Percentiles rank a stretch among this genome's conserved stretches.
Evolutionary conservation across 2,888 invertebrate genomes (phyloP).

Genomic region (Sarcophaga rosellei): DNA sequence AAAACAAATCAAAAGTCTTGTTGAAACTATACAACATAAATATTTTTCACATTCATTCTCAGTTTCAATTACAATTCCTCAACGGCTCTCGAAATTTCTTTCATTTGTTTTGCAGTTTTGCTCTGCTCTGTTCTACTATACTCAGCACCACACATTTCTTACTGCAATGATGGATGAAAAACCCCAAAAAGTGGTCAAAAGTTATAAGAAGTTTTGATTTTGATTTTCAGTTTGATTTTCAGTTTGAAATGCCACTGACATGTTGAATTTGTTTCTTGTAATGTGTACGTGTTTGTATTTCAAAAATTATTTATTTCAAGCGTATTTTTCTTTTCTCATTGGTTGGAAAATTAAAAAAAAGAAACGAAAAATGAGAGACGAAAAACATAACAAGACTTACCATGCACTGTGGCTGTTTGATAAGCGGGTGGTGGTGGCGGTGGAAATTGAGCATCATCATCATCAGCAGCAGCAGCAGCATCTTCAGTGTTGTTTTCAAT

Average conservation of each 20-base stretch:
- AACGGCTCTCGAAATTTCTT: constrained; percentile 4
- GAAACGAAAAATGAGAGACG: no score
- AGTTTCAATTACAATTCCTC: not conserved
- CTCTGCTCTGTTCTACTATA: not conserved
- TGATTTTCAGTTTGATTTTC: no score
- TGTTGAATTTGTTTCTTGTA: constrained; percentile 15
- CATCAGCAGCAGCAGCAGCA: constrained; percentile 66
- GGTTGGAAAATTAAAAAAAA: not conserved
- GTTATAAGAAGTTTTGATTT: not conserved
- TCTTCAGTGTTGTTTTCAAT: constrained; percentile 59
- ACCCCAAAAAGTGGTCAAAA: not conserved
- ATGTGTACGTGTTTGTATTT: not conserved
- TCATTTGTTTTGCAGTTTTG: constrained; percentile 34
- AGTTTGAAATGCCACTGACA: constrained; percentile 30
- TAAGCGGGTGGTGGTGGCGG: constrained; percentile 79
- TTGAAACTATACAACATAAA: not conserved
- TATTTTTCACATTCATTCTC: not conserved
- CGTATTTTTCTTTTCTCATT: not conserved
- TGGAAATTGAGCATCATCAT: constrained; percentile 71
- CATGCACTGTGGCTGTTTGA: constrained; percentile 81
- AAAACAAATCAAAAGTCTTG: not conserved
- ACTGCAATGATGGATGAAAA: not conserved
- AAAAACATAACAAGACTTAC: constrained; percentile 73
- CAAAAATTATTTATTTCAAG: not conserved
- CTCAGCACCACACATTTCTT: not conserved